Evolutionary conservation across 2,113 vertebrate species (phyloP), one percentile per base, ranked within the genome.

Genomic region (Pachyramphus minor): DNA sequence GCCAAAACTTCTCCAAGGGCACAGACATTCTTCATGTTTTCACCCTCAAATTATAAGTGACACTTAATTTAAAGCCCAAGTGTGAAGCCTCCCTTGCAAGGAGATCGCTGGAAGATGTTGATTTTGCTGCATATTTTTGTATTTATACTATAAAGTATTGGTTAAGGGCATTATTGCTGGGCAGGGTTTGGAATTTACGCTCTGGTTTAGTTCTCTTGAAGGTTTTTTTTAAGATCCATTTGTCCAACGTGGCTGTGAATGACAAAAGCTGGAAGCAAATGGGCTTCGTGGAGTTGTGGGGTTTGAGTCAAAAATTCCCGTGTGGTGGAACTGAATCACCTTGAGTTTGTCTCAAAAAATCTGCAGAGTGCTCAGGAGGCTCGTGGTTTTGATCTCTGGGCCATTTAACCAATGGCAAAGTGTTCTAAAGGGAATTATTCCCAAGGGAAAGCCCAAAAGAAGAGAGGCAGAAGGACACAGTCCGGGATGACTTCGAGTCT

Each of bases 1-100:
- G 84, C 76, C 96, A 86, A 3, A 86, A 81, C 52, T 84, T 80
- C 84, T 95, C 84, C 90, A 90, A 87, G 89, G 89, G 64, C 81
- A 62, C 1, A 39, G 75, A 20, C 30, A 12, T 67, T 49, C 50
- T 82, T 92, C 84, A 22, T 39, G 60, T 76, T 93, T 74, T 67
- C 73, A 42, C 75, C 22, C 3, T 71, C 93, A 53, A 82, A 94
- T 97, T 45, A 16, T 21, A 49, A 6, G 71, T 94, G 92, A 68
- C 92, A 68, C 52, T 83, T 85, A 8, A 91, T 95, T 84, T 91
- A 90, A 74, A 91, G 44, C 84, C 50, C 2, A 27, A 73, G 42
- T 2, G 0, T 69, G 90, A 90, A 92, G 68, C 76, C 62, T 94
- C 69, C 4, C 76, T 28, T 35, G 58, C 37, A 16, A n/a, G 78